These are phyloP conservation scores for Leptosomus discolor DNA, from an alignment of 2,113 vertebrate species.

Conservation along the genomic window DNA sequence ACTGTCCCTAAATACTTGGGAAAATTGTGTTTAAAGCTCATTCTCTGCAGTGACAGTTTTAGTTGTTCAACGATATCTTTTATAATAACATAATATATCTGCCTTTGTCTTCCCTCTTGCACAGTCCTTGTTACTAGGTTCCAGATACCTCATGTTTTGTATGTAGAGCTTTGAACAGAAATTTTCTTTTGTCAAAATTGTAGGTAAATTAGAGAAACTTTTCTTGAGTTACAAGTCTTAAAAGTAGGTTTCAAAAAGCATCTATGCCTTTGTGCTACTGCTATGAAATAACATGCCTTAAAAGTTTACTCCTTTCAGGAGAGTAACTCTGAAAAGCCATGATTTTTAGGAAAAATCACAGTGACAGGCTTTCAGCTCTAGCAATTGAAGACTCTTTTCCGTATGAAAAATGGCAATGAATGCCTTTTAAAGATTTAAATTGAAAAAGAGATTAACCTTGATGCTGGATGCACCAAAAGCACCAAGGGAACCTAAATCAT, in stretches of 20 bases:
- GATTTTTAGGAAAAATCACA: conserved; percentile 43
- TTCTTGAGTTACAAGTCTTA: not conserved
- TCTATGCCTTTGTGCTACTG: not conserved
- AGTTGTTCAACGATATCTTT: not conserved
- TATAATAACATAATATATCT: not conserved
- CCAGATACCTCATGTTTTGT: not conserved
- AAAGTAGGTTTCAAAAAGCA: conserved; percentile 1
- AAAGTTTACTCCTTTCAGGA: conserved; percentile 23
- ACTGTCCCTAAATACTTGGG: not conserved
- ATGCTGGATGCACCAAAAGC: not conserved
- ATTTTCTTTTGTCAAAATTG: not conserved
- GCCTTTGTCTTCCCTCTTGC: not conserved
- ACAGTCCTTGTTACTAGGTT: not conserved
- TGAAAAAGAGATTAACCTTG: not conserved
- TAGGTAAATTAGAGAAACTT: not conserved
- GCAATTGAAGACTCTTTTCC: not conserved
- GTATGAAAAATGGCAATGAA: conserved; percentile 1
- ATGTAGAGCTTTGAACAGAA: not conserved
- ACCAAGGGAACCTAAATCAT: not conserved
- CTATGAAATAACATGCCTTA: not conserved
- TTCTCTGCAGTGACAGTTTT: not conserved
- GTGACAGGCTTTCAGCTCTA: conserved; percentile 6
- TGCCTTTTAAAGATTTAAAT: not conserved
- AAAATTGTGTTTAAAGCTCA: not conserved
- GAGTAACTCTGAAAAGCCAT: conserved; percentile 6